Evolutionary conservation across 2,888 invertebrate species (phyloP), one percentile per base, ranked within the genome.

Genomic region (Catonia carolina): DNA sequence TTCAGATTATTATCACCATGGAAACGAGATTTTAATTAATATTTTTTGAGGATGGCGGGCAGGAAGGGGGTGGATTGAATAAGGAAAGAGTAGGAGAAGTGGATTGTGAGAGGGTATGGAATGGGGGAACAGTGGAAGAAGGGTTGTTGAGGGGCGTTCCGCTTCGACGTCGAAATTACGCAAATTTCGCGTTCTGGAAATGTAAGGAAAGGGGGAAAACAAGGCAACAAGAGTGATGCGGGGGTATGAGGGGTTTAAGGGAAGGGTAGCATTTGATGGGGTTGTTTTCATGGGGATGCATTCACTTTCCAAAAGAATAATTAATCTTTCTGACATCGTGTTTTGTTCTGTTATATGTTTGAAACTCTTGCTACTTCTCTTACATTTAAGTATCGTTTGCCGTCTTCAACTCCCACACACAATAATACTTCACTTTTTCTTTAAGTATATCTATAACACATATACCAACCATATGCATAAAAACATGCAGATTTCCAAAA

Each of bases 21-120:
- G 58, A 54, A 58, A 58, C 58, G 53, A 49, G 27, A 39, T 54
- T 58, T 58, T 58, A 58, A 58, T 58, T 58, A 58, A 58, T 58
- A 58, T 58, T 58, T 58, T 58, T 58, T 48, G 45, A 45, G 45
- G 22, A 27, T 45, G 27, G 45, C 20, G 23, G 23, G 41, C 39
- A 49, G 47, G 39, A 18, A 47, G 49, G 45, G 57, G 35, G 27
- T 18, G 58, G 54, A 54, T 57, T 45, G 56, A 52, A 52, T 56
- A 45, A 52, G 57, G 49, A 49, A 42, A 18, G 37, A 15, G n/a
- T 36, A 33, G 53, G 42, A 22, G 47, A 52, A 41, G 14, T 17
- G 4, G 18, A 22, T 3, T 15, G 50, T 45, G 37, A 37, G 39
- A 23, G 36, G 20, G 53, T 39, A 49, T 57, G 48, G 48, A n/a